These are phyloP conservation scores for Spilogale gracilis DNA, from an alignment of 2,113 vertebrate genomes.

Conservation along the genomic window DNA sequence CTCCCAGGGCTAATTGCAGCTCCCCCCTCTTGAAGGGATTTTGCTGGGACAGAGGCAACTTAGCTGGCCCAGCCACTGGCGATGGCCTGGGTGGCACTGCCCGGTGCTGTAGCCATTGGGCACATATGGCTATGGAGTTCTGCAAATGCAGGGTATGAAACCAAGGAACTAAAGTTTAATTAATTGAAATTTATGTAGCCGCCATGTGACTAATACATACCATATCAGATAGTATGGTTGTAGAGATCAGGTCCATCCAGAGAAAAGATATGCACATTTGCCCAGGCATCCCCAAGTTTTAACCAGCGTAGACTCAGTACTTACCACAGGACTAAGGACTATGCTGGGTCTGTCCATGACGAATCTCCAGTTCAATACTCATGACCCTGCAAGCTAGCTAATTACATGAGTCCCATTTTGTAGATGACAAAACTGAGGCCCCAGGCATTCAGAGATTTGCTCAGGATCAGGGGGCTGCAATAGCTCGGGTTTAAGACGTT, in stretches of 20 bases:
- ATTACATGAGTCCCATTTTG: not conserved
- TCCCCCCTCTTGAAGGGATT: not conserved
- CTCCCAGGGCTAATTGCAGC: not conserved
- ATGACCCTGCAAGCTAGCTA: not conserved
- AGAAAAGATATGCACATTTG: not conserved
- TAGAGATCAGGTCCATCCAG: not conserved
- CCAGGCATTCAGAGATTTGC: not conserved
- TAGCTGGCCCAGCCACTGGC: too few relatives aligned
- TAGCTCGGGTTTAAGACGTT: not conserved
- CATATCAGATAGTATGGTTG: too few relatives aligned
- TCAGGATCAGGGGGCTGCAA: not conserved
- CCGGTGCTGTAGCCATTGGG: rapidly evolving
- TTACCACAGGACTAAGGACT: not conserved
- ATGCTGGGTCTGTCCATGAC: not conserved
- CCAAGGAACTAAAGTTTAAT: not conserved
- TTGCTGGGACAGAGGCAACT: not conserved
- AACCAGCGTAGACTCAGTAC: not conserved
- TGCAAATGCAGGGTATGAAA: not conserved
- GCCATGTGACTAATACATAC: not conserved
- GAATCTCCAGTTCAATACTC: not conserved
- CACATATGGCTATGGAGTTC: not conserved
- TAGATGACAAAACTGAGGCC: not conserved
- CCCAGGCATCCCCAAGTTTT: not conserved
- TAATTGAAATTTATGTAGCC: not conserved
- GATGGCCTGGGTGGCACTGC: not conserved